Base-by-base conservation (phyloP, 1,140 invertebrate genomes). In the Pomacea maculata region DNA sequence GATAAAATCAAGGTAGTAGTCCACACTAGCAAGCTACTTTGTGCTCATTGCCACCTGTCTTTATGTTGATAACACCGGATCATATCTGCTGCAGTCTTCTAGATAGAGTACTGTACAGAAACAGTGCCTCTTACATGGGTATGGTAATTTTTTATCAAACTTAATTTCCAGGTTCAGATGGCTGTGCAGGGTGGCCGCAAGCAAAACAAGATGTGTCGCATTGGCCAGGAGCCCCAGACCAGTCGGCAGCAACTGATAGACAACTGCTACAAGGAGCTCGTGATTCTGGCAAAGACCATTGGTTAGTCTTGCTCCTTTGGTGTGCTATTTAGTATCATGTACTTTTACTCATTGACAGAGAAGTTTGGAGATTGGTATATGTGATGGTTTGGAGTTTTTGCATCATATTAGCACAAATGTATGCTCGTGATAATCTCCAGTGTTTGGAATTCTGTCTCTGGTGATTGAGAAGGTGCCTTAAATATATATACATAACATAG, bases 1-100 rank as follows among this genome's bases (percentile, higher is more conserved):
- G 92, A 92, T 12, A 91, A 89, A 83, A 77, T 87, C 14, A 93
- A 92, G 87, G 92, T 93, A 84, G 84, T 29, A 10, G 11, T 15
- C n/a, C 15, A 29, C 21, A 54, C 19, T 45, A 54, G 57, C 63
- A 25, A 63, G 75, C 63, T 4, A 55, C 19, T 61, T 10, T 75
- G 54, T 21, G 45, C 54, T 75, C 54, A 14, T 15, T 73, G 71
- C n/a, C 12, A 75, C 11, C n/a, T 45, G 73, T 75, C 14, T 75
- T 75, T 15, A 45, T 6, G 6, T 45, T 45, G 34, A 45, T 45
- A 45, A 45, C 17, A 25, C 17, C 6, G 64, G 17, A 25, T 67
- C n/a, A 25, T 67, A 67, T 67, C 64, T 67, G 2, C 3, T 19
- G 64, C 17, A 19, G 64, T 67, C 64, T 15, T 6, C 6, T 71